Percentiles rank a stretch among this genome's conserved stretches.
Evolutionary conservation across 2,113 vertebrate genomes (phyloP).

Genomic region (Malurus elegans): DNA sequence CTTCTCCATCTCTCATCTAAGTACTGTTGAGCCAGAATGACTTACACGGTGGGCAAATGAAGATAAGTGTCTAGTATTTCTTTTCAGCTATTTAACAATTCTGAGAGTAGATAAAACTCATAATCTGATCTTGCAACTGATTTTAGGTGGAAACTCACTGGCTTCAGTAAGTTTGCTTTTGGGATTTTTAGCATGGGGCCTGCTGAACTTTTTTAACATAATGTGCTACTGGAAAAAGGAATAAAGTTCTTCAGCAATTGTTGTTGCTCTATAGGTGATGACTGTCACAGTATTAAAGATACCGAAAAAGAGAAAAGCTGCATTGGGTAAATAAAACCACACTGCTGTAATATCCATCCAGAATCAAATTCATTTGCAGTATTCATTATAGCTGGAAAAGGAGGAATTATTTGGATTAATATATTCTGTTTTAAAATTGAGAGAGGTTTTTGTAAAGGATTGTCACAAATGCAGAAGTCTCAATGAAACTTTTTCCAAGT

Average conservation of each 20-base stretch:
- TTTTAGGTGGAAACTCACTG: not conserved
- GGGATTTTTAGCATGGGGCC: not conserved
- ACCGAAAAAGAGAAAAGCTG: not conserved
- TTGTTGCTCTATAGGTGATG: not conserved
- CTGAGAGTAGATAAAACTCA: not conserved
- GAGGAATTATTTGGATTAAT: not conserved
- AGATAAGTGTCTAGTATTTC: not conserved
- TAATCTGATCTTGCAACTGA: not conserved
- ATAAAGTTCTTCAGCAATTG: not conserved
- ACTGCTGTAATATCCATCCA: not conserved
- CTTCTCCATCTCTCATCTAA: not conserved
- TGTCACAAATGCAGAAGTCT: not conserved
- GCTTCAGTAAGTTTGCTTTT: not conserved
- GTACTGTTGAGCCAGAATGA: not conserved
- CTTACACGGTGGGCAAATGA: not conserved
- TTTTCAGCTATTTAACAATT: not conserved
- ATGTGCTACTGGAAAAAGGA: not conserved
- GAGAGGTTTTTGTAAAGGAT: not conserved
- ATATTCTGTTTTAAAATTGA: not conserved
- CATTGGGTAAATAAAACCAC: not conserved
- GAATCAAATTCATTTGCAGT: not conserved
- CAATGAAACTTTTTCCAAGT: not conserved
- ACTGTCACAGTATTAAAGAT: not conserved
- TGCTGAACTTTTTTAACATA: not conserved
- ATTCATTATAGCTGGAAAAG: not conserved